Conservation (phyloP, 1,140 invertebrate species). For the Amyelois transitella region DNA sequence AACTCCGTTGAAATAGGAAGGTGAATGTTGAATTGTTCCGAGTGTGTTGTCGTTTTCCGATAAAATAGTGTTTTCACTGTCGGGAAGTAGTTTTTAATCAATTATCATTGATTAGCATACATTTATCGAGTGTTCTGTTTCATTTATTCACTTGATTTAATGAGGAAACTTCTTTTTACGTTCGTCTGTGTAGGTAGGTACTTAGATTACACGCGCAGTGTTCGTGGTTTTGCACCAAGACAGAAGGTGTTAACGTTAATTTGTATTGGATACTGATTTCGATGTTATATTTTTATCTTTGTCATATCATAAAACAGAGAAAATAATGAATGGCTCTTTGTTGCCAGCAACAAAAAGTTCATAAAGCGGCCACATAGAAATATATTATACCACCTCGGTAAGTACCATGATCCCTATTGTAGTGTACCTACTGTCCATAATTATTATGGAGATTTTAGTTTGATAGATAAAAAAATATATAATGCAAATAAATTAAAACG, state of each 20-base stretch:
- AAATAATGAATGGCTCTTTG: no score
- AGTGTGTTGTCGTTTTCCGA: not conserved
- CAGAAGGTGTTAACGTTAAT: no score
- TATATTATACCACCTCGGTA: no score
- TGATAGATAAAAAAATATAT: no score
- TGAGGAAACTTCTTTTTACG: not conserved
- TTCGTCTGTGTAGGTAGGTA: not conserved
- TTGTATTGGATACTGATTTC: no score
- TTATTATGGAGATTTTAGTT: no score
- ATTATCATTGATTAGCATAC: not conserved
- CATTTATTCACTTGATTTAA: not conserved
- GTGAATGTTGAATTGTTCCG: not conserved
- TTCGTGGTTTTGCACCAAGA: not conserved
- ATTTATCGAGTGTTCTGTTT: not conserved
- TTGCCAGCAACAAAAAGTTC: no score
- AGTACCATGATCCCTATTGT: no score
- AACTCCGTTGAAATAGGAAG: not conserved
- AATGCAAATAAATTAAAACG: not conserved
- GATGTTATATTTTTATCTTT: no score
- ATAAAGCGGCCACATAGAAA: no score
- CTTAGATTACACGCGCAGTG: not conserved
- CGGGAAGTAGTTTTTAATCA: not conserved
- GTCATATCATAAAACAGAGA: no score
- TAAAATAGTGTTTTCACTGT: not conserved
- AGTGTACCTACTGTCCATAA: no score